A percentile compares a stretch with the other conserved stretches of the same genome.
These are phyloP conservation scores for Syngnathus rostellatus DNA, from an alignment of 2,797 vertebrate genomes.

Conservation along the genomic window DNA sequence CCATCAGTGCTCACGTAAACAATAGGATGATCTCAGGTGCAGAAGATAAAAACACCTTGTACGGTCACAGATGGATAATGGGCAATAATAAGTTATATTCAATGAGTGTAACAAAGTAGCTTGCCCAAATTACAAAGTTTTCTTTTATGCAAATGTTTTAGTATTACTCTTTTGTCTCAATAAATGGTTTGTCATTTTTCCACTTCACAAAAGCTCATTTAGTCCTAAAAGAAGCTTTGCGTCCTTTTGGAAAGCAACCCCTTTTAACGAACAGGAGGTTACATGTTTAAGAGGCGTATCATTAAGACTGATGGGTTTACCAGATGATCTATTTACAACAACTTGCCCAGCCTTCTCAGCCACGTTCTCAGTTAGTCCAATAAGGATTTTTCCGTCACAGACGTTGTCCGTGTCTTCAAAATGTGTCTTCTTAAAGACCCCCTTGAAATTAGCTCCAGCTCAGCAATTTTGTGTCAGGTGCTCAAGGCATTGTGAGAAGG, in stretches of 20 bases:
- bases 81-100: conserved; percentile 1
- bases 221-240: neutral
- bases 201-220: neutral
- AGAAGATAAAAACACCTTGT: conserved; percentile 50
- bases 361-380: no score
- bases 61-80: conserved; percentile 47
- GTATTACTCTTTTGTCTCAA: neutral
- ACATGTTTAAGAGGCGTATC: no score
- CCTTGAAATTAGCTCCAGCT: no score
- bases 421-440: no score
- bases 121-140: neutral
- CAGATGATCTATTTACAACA: no score
- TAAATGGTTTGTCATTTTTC: neutral
- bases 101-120: neutral
- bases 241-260: neutral
- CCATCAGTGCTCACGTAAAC: conserved; percentile 65
- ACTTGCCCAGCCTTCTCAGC: no score
- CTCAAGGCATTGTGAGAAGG: no score
- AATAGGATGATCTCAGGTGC: conserved; percentile 53
- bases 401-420: no score
- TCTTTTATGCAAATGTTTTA: neutral
- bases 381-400: no score
- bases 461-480: no score
- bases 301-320: no score
- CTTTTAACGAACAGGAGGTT: no score